Evolutionary conservation across 2,797 vertebrate genomes (phyloP).

Genomic region (Hephaestus fuliginosus): DNA sequence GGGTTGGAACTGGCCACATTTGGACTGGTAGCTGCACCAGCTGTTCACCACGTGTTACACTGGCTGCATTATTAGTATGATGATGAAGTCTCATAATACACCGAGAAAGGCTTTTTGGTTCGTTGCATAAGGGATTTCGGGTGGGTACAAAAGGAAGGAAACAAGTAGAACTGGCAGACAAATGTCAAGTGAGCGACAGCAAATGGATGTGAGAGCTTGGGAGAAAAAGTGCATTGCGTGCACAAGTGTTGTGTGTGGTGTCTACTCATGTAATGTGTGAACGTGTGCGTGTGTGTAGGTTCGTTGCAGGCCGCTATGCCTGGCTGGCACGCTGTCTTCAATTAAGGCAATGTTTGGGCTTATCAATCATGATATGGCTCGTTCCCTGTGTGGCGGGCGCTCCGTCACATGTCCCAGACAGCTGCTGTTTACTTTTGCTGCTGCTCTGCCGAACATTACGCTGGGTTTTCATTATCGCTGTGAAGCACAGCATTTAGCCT

Average conservation of each 20-base stretch:
- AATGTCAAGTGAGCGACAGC: background rate
- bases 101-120: conserved; percentile 51
- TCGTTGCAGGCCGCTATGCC: conserved; percentile 44
- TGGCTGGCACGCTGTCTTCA: conserved; percentile 66
- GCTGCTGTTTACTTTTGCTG: conserved; percentile 53
- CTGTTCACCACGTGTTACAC: conserved; percentile 75
- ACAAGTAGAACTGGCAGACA: background rate
- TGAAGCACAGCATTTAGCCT: background rate
- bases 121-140: conserved; percentile 64
- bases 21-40: conserved; percentile 73
- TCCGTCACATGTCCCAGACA: conserved; percentile 70
- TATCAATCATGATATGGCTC: conserved; percentile 80
- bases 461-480: conserved; percentile 30
- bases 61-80: conserved; percentile 67
- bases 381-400: conserved; percentile 51
- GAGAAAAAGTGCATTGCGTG: background rate
- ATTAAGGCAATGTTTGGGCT: conserved; percentile 74
- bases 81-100: conserved; percentile 65
- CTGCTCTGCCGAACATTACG: conserved; percentile 20
- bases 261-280: conserved; percentile 20
- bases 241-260: background rate
- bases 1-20: conserved; percentile 30
- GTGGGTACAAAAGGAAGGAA: conserved; percentile 14
- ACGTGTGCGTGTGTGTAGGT: conserved; percentile 13
- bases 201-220: conserved; percentile 1